These are phyloP conservation scores for Campylomormyrus numenius DNA, from an alignment of 2,113 vertebrate species.

Conservation along the genomic window DNA sequence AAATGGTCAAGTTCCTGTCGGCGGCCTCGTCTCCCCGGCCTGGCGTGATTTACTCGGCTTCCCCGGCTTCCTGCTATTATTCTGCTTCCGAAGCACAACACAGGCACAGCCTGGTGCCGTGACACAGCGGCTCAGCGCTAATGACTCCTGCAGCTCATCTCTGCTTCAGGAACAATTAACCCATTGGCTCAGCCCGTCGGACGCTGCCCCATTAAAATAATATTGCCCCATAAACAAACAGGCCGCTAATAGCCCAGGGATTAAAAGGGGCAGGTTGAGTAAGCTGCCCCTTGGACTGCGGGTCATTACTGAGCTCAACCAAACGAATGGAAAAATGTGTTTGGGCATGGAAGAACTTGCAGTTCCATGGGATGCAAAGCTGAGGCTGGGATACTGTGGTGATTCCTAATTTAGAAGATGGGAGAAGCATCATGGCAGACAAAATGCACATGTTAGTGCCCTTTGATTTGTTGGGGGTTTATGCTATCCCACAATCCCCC, in stretches of 20 bases:
- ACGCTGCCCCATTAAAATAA: slow-evolving; percentile 26
- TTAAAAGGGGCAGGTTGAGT: slow-evolving; percentile 29
- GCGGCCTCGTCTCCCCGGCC: slow-evolving; percentile 43
- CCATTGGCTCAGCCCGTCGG: slow-evolving; percentile 30
- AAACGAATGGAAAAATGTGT: slow-evolving; percentile 3
- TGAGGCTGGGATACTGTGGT: neutral
- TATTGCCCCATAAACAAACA: slow-evolving; percentile 21
- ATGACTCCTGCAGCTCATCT: slow-evolving; percentile 44
- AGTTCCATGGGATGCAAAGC: neutral
- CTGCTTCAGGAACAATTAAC: slow-evolving; percentile 38
- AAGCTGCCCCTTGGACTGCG: neutral
- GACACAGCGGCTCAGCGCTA: slow-evolving; percentile 47
- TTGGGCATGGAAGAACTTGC: neutral
- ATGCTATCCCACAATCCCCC: neutral
- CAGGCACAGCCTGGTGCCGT: slow-evolving; percentile 38
- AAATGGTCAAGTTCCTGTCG: slow-evolving; percentile 58
- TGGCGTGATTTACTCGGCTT: slow-evolving; percentile 57
- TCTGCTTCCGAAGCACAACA: slow-evolving; percentile 58
- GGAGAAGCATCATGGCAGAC: neutral
- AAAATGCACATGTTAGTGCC: neutral
- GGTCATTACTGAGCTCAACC: slow-evolving; percentile 22
- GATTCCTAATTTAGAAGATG: neutral
- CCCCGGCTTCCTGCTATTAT: slow-evolving; percentile 60
- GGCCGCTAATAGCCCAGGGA: slow-evolving; percentile 27
- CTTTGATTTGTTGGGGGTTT: neutral